Base-by-base conservation (phyloP, 2,797 vertebrate species). In the Paramormyrops hopkinsi region DNA sequence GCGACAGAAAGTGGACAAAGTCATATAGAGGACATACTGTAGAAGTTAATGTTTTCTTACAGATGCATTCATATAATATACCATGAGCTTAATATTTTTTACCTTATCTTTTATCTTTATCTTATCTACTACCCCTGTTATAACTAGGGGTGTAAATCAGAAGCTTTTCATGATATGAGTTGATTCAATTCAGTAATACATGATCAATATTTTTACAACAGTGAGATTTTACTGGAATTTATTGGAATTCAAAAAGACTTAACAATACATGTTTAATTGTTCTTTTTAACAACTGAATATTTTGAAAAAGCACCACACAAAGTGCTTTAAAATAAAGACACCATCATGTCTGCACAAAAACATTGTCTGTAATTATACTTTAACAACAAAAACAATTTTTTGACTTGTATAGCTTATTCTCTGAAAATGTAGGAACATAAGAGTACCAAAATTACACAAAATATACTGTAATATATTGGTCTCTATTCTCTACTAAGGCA, bases 1-100 rank as follows among this genome's bases (percentile, higher is more conserved):
- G 44, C 0, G 8, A 84, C 56, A 94, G 92, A 56, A 90, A 88
- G 29, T 51, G 88, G 14, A 69, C 82, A 86, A 22, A 86, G 22
- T n/a, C n/a, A n/a, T 33, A 17, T 37, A 59, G 37, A 51, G 56
- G 22, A 84, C 25, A 17, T 12, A n/a, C n/a, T n/a, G n/a, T n/a
- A 17, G n/a, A 25, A 46, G 25, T 50, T 11, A 54, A 56, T 29
- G 56, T 65, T 88, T 53, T 44, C 14, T 56, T 22, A 37, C n/a
- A 29, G 22, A 25, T 19, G 2, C 2, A 48, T 41, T 25, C 48
- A 29, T 54, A 48, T 46, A 53, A 83, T 54, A 54, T 53, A 73
- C 44, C 37, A 79, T n/a, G 12, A 19, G 37, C 37, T 44, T 44
- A 19, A 44, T 44, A 44, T 41, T 44, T 29, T 79, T 44, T 44